Percentiles rank a stretch among this genome's conserved stretches.
Evolutionary conservation across 2,888 invertebrate genomes (phyloP).

Genomic region (Dromius quadrimaculatus): DNA sequence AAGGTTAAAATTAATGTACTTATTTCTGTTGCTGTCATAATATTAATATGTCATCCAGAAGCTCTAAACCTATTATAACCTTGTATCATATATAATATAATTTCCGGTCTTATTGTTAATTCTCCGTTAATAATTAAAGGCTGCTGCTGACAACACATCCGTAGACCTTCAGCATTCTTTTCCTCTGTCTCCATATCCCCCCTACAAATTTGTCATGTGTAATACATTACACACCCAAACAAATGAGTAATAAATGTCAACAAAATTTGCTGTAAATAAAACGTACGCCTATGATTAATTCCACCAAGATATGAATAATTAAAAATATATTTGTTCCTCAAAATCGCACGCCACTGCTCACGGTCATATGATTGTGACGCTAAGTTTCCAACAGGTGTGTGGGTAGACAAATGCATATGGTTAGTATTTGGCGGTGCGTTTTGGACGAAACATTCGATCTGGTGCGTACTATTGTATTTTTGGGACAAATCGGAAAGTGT

Average conservation of each 20-base stretch:
- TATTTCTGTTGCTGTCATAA: background rate
- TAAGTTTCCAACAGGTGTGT: background rate
- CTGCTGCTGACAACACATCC: conserved; percentile 30
- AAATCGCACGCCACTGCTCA: background rate
- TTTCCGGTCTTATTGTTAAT: conserved; percentile 5
- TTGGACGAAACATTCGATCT: background rate
- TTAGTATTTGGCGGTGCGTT: background rate
- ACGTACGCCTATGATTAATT: background rate
- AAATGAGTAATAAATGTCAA: background rate
- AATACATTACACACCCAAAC: conserved; percentile 2
- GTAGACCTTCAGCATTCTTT: conserved; percentile 22
- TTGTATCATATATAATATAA: conserved; percentile 10
- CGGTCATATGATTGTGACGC: conserved; percentile 15
- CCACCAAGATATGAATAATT: no score
- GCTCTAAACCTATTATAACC: background rate
- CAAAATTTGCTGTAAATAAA: background rate
- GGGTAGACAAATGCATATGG: background rate
- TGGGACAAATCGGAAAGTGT: background rate
- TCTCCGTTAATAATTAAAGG: conserved; percentile 27
- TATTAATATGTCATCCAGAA: background rate
- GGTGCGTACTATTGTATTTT: conserved; percentile 1
- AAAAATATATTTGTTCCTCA: no score
- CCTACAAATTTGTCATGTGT: background rate
- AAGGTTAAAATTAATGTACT: no score
- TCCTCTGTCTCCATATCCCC: background rate